Percentiles rank a stretch among this genome's conserved stretches.
Evolutionary conservation across 92 coral and sea anemone species (phyloP).

Genomic region (Porites divaricata): DNA sequence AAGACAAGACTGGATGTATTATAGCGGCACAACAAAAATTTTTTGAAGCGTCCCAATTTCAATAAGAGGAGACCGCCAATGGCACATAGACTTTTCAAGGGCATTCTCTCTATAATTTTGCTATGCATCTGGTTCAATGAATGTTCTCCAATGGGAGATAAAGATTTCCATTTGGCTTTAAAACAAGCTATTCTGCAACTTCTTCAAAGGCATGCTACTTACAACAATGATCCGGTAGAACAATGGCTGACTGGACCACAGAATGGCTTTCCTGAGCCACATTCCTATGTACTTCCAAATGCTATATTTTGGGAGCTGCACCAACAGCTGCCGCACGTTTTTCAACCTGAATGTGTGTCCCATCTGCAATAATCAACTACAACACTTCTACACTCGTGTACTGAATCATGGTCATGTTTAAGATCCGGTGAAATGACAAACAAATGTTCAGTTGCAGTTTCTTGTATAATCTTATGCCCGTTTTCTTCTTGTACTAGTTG

Average conservation of each 20-base stretch:
- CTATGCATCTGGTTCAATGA: background rate
- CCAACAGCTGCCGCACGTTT: conserved; percentile 39
- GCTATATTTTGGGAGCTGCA: conserved; percentile 55
- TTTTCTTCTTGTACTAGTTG: too few relatives aligned
- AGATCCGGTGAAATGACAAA: conserved; percentile 39
- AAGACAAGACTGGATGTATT: too few relatives aligned
- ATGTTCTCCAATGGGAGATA: background rate
- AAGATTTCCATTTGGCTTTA: background rate
- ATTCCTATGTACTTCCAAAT: conserved; percentile 41
- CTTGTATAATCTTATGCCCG: too few relatives aligned
- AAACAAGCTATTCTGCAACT: conserved; percentile 2
- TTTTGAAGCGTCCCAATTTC: too few relatives aligned
- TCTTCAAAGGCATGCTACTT: background rate
- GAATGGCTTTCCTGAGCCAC: conserved; percentile 26
- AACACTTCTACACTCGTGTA: conserved; percentile 31
- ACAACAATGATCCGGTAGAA: conserved; percentile 1
- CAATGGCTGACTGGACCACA: conserved; percentile 1
- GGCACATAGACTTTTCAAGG: background rate
- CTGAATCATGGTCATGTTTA: conserved; percentile 47
- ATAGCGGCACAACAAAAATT: too few relatives aligned
- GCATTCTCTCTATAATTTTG: background rate
- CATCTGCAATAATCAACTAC: conserved; percentile 23
- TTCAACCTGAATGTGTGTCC: conserved; percentile 3
- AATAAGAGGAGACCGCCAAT: background rate
- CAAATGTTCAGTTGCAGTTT: conserved; percentile 28